phyloP scores from a whole-genome alignment of 2,113 vertebrate species.

The Hucho hucho region DNA sequence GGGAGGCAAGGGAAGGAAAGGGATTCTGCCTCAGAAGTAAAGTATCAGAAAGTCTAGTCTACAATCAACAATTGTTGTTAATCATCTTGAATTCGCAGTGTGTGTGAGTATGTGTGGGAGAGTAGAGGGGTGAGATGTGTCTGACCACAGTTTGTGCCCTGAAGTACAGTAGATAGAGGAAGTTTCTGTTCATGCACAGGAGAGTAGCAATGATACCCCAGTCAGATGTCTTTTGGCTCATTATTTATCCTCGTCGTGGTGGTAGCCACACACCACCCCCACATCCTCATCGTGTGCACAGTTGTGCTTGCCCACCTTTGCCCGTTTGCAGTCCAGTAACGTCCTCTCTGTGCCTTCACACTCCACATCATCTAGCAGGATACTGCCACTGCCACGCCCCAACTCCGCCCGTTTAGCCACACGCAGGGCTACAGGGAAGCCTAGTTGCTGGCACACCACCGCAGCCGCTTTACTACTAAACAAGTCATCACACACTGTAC shows the following conservation, averaged over 20 bases:
- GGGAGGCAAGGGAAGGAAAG: too few relatives aligned
- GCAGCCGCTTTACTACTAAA: constrained; percentile 60
- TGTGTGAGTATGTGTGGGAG: too few relatives aligned
- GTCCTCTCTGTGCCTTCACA: constrained; percentile 68
- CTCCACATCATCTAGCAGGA: constrained; percentile 70
- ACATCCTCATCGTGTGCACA: constrained; percentile 66
- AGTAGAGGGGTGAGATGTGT: too few relatives aligned
- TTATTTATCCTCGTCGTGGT: background rate
- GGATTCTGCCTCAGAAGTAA: too few relatives aligned
- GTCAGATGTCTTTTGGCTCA: background rate
- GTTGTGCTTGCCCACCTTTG: constrained; percentile 68
- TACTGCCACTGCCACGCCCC: constrained; percentile 52
- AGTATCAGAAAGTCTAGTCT: too few relatives aligned
- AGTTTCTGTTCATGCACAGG: background rate
- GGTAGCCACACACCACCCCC: constrained; percentile 64
- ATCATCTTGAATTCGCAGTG: too few relatives aligned
- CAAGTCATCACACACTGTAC: constrained; percentile 71
- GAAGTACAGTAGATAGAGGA: too few relatives aligned
- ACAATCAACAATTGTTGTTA: too few relatives aligned
- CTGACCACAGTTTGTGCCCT: too few relatives aligned
- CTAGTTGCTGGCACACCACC: constrained; percentile 72
- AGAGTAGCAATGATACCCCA: background rate
- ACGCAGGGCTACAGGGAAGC: constrained; percentile 47
- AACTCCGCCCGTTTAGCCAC: constrained; percentile 65
- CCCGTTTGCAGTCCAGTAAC: constrained; percentile 68